Conservation (phyloP, 2,797 vertebrate species). For the Petrocephalus sullivani region DNA sequence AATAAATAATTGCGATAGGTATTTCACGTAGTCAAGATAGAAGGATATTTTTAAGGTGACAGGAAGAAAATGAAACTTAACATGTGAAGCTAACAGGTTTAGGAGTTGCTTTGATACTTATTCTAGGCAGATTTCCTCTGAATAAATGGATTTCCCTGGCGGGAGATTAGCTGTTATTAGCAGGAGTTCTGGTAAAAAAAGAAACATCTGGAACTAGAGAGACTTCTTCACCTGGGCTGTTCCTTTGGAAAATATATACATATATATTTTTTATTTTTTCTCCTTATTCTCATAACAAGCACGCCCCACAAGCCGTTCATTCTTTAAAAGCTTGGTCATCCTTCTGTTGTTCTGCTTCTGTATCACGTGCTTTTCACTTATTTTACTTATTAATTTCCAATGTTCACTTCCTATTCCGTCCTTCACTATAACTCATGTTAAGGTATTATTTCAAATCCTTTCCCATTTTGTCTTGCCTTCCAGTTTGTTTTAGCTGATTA, state of each 20-base stretch:
- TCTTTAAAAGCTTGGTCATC: neutral
- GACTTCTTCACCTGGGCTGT: neutral
- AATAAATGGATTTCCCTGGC: neutral
- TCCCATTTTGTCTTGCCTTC: neutral
- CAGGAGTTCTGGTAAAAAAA: neutral
- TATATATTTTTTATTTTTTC: too few relatives aligned
- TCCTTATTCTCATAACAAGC: neutral
- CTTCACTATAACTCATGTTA: neutral
- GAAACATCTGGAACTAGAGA: neutral
- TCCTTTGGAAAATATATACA: neutral
- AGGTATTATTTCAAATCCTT: neutral
- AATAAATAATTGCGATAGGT: neutral
- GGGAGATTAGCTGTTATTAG: neutral
- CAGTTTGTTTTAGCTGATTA: neutral
- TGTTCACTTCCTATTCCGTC: neutral
- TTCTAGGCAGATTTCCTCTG: neutral
- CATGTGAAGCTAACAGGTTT: neutral
- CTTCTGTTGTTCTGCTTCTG: neutral
- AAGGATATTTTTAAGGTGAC: neutral
- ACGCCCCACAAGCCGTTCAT: neutral
- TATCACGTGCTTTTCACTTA: neutral
- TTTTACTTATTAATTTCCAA: neutral
- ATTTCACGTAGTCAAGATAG: neutral
- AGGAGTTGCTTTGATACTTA: neutral
- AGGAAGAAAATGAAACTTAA: neutral